A percentile compares a stretch with the other conserved stretches of the same genome.
These are phyloP conservation scores for Drosophila fuyamai DNA, from an alignment of 1,140 invertebrate genomes.

Conservation along the genomic window DNA sequence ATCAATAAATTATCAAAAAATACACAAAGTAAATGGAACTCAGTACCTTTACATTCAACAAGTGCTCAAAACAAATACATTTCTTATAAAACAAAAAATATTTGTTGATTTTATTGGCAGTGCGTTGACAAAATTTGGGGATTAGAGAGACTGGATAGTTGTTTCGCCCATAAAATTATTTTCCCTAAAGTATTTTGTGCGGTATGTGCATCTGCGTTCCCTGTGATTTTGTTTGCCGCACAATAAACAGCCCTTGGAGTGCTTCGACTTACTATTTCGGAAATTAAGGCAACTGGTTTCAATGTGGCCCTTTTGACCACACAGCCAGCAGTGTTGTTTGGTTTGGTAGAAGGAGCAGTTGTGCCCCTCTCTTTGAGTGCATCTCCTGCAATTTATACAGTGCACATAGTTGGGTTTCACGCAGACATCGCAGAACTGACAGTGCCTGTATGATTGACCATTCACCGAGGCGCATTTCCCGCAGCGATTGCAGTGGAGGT, in stretches of 20 bases:
- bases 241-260: conserved; percentile 41
- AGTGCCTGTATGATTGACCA: conserved; percentile 92
- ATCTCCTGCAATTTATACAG: conserved; percentile 89
- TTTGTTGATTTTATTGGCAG: too few relatives aligned
- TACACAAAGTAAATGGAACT: too few relatives aligned
- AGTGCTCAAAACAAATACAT: neutral
- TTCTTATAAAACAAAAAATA: too few relatives aligned
- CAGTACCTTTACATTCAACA: neutral
- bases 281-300: conserved; percentile 54
- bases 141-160: conserved; percentile 6
- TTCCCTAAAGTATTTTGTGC: conserved; percentile 52
- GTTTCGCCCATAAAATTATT: conserved; percentile 47
- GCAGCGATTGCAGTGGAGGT: conserved; percentile 91
- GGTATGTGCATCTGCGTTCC: conserved; percentile 39
- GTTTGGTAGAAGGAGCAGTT: conserved; percentile 68
- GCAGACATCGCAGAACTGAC: conserved; percentile 90
- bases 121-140: too few relatives aligned
- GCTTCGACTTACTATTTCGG: neutral
- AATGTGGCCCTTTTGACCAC: conserved; percentile 58
- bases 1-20: too few relatives aligned
- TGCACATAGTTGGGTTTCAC: conserved; percentile 94
- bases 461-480: conserved; percentile 92
- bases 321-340: conserved; percentile 73
- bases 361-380: conserved; percentile 83
- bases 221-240: conserved; percentile 45